Percentiles rank a stretch among this genome's conserved stretches.
These are phyloP conservation scores for Amblyopsis rosae DNA, from an alignment of 2,113 vertebrate species.

Conservation along the genomic window DNA sequence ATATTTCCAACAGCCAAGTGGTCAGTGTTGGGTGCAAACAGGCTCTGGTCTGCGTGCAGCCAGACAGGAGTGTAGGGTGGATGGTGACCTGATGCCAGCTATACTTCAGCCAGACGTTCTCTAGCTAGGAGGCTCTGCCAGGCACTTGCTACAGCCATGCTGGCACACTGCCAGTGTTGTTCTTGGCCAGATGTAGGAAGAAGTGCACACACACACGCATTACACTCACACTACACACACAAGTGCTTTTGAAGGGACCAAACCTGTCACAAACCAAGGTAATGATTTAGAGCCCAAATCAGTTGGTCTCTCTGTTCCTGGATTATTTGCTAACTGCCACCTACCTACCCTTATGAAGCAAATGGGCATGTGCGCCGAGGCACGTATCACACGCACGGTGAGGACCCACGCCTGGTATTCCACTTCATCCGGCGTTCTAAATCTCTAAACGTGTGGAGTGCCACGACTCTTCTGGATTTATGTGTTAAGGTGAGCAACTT, in stretches of 20 bases:
- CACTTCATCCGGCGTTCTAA: too few species aligned
- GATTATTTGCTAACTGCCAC: conserved; percentile 69
- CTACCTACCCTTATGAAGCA: conserved; percentile 28
- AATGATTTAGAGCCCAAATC: conserved; percentile 82
- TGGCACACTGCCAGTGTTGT: conserved; percentile 81
- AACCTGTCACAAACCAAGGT: conserved; percentile 78
- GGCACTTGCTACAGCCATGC: conserved; percentile 73
- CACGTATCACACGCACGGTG: too few species aligned
- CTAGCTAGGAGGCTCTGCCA: conserved; percentile 71
- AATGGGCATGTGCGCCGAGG: too few species aligned
- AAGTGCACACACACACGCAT: conserved; percentile 44
- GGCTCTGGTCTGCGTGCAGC: background rate
- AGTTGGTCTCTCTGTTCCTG: conserved; percentile 74
- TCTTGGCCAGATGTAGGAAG: conserved; percentile 82
- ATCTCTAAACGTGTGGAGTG: too few species aligned
- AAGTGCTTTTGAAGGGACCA: conserved; percentile 31
- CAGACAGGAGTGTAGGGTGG: conserved; percentile 50
- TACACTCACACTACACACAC: conserved; percentile 18
- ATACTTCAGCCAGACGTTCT: conserved; percentile 72
- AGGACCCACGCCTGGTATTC: too few species aligned
- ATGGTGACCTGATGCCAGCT: conserved; percentile 64
- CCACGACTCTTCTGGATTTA: background rate
- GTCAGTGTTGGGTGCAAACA: too few species aligned
- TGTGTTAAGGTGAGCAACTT: background rate
- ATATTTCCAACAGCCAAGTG: too few species aligned